phyloP scores from a whole-genome alignment of 1,140 invertebrate species.

The Adoxophyes honmai region DNA sequence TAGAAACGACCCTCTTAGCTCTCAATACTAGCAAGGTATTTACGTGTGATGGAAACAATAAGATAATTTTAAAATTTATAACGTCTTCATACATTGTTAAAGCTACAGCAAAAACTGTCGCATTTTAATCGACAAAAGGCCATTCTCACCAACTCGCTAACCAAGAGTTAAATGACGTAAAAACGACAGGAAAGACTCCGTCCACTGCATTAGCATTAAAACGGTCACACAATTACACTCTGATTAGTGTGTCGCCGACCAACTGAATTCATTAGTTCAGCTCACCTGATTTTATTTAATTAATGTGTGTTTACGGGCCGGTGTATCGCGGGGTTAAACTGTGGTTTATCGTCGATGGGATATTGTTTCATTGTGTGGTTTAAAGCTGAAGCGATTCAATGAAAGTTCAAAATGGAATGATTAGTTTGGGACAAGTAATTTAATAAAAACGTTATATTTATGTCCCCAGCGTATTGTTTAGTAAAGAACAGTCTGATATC shows the following conservation, averaged over 20 bases:
- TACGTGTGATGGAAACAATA: no score
- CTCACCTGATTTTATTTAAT: slow-evolving; percentile 75
- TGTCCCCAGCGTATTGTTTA: no score
- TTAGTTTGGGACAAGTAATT: no score
- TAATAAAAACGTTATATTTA: no score
- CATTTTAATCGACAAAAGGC: not conserved
- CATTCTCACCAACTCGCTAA: slow-evolving; percentile 4
- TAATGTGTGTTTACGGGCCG: slow-evolving; percentile 25
- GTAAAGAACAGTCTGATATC: no score
- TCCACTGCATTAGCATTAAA: slow-evolving; percentile 63
- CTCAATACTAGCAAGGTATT: no score
- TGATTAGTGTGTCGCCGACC: slow-evolving; percentile 62
- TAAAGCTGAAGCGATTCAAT: no score
- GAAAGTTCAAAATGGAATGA: no score
- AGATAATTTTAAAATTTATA: no score
- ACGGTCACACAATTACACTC: slow-evolving; percentile 68
- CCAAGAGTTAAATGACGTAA: not conserved
- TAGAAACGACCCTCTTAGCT: no score
- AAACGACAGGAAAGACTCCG: slow-evolving; percentile 44
- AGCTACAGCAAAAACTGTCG: no score
- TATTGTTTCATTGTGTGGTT: not conserved
- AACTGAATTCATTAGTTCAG: slow-evolving; percentile 75
- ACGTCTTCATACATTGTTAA: no score
- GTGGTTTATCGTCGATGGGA: slow-evolving; percentile 1
- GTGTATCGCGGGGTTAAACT: not conserved